phyloP scores from a whole-genome alignment of 2,797 vertebrate genomes.

The Notamacropus eugenii region DNA sequence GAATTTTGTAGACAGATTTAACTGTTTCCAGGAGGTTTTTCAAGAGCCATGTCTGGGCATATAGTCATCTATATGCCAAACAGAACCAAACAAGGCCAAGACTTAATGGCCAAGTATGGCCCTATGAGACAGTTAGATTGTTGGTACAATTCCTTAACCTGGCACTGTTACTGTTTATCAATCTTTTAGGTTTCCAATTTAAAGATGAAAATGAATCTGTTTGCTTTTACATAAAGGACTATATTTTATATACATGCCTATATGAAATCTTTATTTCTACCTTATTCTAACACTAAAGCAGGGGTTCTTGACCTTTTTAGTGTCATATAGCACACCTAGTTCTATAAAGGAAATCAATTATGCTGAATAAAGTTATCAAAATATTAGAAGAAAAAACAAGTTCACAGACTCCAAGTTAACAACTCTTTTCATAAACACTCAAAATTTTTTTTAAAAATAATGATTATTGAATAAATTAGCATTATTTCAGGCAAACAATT shows the following conservation, averaged over 20 bases:
- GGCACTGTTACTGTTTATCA: neutral
- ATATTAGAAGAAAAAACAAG: neutral
- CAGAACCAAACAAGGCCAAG: slow-evolving; percentile 6
- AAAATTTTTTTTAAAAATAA: slow-evolving; percentile 29
- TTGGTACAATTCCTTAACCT: neutral
- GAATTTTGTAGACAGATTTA: slow-evolving; percentile 18
- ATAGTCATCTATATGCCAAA: slow-evolving; percentile 17
- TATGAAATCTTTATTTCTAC: slow-evolving; percentile 32
- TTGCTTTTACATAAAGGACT: slow-evolving; percentile 43
- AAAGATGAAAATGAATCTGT: slow-evolving; percentile 43
- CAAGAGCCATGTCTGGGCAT: neutral
- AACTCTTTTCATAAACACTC: neutral
- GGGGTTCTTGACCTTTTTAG: neutral
- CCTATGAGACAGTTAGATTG: slow-evolving; percentile 49
- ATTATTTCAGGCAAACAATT: slow-evolving; percentile 16
- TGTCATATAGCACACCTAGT: neutral
- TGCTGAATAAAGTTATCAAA: neutral
- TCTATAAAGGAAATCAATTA: neutral
- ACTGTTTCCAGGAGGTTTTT: slow-evolving; percentile 5
- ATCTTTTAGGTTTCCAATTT: slow-evolving; percentile 44
- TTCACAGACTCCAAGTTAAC: neutral
- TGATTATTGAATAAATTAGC: slow-evolving; percentile 26
- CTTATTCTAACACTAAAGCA: slow-evolving; percentile 26
- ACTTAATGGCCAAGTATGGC: slow-evolving; percentile 14
- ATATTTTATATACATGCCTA: slow-evolving; percentile 38